A percentile compares a stretch with the other conserved stretches of the same genome.
Conservation (phyloP, 2,113 vertebrate species). For the Hystrix brachyura region DNA sequence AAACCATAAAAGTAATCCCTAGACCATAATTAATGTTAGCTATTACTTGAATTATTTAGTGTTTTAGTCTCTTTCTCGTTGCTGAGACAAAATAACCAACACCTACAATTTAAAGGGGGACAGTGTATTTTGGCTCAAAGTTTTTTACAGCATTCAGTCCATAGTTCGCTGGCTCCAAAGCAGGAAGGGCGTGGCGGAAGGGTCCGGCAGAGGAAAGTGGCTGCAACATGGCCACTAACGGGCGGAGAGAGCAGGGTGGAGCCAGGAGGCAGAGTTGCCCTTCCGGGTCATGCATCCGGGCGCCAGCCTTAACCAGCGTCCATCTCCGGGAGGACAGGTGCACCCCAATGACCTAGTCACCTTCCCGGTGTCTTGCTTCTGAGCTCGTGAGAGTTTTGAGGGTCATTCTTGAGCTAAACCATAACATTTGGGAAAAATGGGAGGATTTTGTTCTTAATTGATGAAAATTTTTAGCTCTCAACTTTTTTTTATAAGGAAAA, state of each 20-base stretch:
- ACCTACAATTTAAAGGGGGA: background rate
- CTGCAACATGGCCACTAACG: too few species aligned
- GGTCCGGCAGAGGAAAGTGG: background rate
- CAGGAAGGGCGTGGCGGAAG: background rate
- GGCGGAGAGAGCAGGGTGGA: too few species aligned
- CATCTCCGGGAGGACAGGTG: too few species aligned
- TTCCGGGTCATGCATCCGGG: too few species aligned
- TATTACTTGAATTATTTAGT: background rate
- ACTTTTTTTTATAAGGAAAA: background rate
- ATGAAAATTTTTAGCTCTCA: background rate
- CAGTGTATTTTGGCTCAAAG: background rate
- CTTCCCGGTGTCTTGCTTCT: background rate
- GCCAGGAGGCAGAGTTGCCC: background rate
- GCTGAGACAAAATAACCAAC: background rate
- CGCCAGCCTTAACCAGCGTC: too few species aligned
- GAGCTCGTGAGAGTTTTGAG: background rate
- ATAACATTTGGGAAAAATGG: slow-evolving; percentile 3
- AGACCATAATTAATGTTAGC: background rate
- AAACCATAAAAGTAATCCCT: background rate
- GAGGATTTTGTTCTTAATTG: background rate
- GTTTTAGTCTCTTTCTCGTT: background rate
- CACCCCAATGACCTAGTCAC: background rate
- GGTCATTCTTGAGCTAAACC: background rate
- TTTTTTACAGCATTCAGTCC: background rate
- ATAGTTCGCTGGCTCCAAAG: background rate